Percentiles rank a stretch among this genome's conserved stretches.
phyloP scores from a whole-genome alignment of 2,888 invertebrate species.

The Tromatobia lineatoria region DNA sequence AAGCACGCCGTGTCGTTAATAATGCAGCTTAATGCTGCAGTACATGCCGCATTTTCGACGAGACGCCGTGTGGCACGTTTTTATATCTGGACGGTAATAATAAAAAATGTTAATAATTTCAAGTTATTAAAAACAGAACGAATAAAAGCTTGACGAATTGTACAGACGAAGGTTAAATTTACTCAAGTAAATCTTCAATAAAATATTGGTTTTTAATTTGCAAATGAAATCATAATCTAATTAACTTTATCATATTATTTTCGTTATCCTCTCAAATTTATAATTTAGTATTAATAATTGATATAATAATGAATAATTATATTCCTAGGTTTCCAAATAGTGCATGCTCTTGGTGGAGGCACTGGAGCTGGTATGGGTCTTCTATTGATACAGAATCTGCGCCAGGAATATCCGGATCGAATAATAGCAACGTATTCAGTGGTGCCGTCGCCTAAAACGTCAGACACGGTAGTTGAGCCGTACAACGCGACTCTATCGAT shows the following conservation, averaged over 20 bases:
- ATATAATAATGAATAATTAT: not conserved
- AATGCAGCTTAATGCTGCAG: too few relatives aligned
- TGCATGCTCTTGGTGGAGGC: slow-evolving; percentile 93
- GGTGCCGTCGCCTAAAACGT: slow-evolving; percentile 93
- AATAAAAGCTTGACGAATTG: too few relatives aligned
- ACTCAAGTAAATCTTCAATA: too few relatives aligned
- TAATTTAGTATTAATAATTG: not conserved
- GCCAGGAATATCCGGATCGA: slow-evolving; percentile 94
- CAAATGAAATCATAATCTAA: not conserved
- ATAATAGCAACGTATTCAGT: slow-evolving; percentile 90
- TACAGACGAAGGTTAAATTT: too few relatives aligned
- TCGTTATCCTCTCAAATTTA: not conserved
- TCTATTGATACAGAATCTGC: slow-evolving; percentile 92
- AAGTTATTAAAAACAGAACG: too few relatives aligned
- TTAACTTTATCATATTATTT: not conserved
- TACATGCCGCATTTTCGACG: too few relatives aligned
- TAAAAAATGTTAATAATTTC: too few relatives aligned
- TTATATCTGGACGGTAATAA: too few relatives aligned
- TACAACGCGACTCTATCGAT: slow-evolving; percentile 96
- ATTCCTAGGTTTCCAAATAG: slow-evolving; percentile 89
- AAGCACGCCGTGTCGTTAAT: too few relatives aligned
- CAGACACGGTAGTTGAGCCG: slow-evolving; percentile 96
- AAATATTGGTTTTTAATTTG: too few relatives aligned
- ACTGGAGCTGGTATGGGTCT: slow-evolving; percentile 92
- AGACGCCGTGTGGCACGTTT: too few relatives aligned